Conservation (phyloP, 1,140 invertebrate species). For the Caenorhabditis briggsae region DNA sequence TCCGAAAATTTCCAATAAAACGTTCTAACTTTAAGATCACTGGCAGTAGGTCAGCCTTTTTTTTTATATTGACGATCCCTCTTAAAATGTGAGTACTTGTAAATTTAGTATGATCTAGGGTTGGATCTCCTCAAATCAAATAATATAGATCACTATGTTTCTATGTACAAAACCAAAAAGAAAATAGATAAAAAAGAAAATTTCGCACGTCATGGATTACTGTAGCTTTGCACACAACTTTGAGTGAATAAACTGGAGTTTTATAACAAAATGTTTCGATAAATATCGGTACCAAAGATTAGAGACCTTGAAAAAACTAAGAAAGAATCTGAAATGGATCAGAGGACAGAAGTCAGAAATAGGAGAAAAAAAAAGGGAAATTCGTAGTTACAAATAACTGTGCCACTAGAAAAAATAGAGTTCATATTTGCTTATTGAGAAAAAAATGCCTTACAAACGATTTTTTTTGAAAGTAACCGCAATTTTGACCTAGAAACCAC, state of each 20-base stretch:
- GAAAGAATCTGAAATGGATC: not conserved
- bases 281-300: not conserved
- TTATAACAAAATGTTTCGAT: not conserved
- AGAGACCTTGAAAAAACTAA: not conserved
- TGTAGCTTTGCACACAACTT: not conserved
- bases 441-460: no score
- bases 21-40: not conserved
- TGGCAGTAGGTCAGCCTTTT: not conserved
- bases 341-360: constrained; percentile 34
- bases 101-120: constrained; percentile 9
- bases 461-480: not conserved
- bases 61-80: not conserved
- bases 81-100: not conserved
- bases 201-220: not conserved
- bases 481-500: not conserved
- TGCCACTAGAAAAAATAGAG: not conserved
- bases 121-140: not conserved
- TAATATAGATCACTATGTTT: not conserved
- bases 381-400: not conserved
- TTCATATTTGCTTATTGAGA: constrained; percentile 1
- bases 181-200: not conserved
- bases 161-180: not conserved
- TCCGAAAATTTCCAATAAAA: not conserved
- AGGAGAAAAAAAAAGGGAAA: no score
- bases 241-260: not conserved